phyloP scores from a whole-genome alignment of 2,797 vertebrate species.

The Gallirallus australis region DNA sequence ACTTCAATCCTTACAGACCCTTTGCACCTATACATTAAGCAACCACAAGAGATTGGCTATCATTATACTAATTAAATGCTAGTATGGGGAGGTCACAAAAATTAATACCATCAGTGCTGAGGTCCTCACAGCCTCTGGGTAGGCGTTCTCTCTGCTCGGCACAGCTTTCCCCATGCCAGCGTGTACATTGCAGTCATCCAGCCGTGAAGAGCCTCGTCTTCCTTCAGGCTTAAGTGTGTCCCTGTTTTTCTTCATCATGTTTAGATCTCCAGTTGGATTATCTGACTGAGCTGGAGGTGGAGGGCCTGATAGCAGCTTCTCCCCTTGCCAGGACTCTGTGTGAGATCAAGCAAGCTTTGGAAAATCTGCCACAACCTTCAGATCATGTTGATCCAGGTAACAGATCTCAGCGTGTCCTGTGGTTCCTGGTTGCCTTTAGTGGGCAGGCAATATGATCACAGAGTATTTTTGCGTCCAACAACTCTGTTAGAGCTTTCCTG shows the following conservation, averaged over 20 bases:
- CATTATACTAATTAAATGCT: not conserved
- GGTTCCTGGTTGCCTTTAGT: not conserved
- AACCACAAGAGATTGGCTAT: not conserved
- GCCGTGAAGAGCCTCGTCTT: not conserved
- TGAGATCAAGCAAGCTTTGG: slow-evolving; percentile 83
- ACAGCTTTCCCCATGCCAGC: not conserved
- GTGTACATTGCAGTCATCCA: not conserved
- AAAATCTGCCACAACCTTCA: slow-evolving; percentile 51
- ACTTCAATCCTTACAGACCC: not conserved
- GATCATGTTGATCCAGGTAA: not conserved
- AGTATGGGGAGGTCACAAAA: not conserved
- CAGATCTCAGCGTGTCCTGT: not conserved
- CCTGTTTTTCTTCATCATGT: not conserved
- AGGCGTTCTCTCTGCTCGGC: not conserved
- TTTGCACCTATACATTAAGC: not conserved
- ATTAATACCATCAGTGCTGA: not conserved
- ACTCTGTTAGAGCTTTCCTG: not conserved
- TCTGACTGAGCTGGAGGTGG: slow-evolving; percentile 81
- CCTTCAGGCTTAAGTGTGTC: not conserved
- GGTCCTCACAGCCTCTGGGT: not conserved
- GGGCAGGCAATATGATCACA: not conserved
- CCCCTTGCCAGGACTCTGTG: slow-evolving; percentile 84
- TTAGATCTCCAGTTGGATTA: not conserved
- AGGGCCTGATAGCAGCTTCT: slow-evolving; percentile 79
- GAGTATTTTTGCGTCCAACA: not conserved